phyloP scores from a whole-genome alignment of 1,140 invertebrate genomes.

The Trichogramma pretiosum region DNA sequence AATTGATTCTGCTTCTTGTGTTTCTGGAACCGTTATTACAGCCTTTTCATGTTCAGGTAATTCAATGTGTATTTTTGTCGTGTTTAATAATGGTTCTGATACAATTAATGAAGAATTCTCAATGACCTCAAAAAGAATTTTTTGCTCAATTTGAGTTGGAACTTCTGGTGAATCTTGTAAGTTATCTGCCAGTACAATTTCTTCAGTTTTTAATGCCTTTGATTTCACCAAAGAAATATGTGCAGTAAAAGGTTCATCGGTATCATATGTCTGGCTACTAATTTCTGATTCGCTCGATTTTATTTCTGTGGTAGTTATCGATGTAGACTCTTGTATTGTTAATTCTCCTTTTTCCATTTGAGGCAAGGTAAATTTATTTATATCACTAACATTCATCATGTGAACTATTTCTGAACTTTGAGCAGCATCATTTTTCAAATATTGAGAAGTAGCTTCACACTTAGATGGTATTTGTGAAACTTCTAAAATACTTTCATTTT shows the following conservation, averaged over 20 bases:
- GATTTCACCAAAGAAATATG: too few species aligned
- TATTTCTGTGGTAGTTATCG: slow-evolving; percentile 24
- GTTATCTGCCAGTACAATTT: slow-evolving; percentile 13
- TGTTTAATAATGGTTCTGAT: slow-evolving; percentile 3
- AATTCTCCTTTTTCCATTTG: background rate
- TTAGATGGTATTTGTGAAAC: too few species aligned
- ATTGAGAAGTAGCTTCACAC: too few species aligned
- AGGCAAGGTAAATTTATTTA: background rate
- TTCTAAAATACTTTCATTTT: too few species aligned
- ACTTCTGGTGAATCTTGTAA: slow-evolving; percentile 4
- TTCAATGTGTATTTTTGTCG: slow-evolving; percentile 18
- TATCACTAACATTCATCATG: background rate
- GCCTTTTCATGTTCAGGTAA: slow-evolving; percentile 18
- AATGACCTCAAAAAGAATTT: too few species aligned
- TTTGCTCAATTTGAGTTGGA: too few species aligned
- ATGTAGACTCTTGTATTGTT: slow-evolving; percentile 21
- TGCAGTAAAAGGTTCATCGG: too few species aligned
- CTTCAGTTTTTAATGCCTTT: slow-evolving; percentile 5
- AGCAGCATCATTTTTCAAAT: background rate
- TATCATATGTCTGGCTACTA: too few species aligned
- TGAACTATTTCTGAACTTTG: background rate
- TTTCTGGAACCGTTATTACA: too few species aligned
- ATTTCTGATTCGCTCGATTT: slow-evolving; percentile 12
- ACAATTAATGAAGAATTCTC: slow-evolving; percentile 3
- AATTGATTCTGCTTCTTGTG: too few species aligned